Base-by-base conservation (phyloP, 2,888 invertebrate species). In the Ditula angustiorana region DNA sequence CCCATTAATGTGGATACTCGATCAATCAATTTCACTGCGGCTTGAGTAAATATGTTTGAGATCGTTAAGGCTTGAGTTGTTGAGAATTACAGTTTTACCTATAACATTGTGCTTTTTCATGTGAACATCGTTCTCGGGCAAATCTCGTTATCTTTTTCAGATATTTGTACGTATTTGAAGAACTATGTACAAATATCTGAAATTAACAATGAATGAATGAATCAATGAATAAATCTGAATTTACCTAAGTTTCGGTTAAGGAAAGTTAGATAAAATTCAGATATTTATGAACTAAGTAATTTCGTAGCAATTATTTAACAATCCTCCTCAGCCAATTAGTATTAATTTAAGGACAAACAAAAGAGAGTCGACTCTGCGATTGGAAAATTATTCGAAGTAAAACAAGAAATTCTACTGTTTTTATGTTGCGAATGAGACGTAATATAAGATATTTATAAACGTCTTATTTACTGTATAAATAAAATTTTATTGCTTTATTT, bases 21-120 rank as follows among this genome's bases (percentile, higher is more conserved):
- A 62, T 62, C 61, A 56, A 62, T 62, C 61, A 62, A 55, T 62
- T 62, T 56, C 35, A 47, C 21, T 33, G 30, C 5, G 52, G 37
- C 23, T 62, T 28, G 13, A 49, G 33, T 49, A n/a, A n/a, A n/a
- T n/a, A 19, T 21, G 30, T 52, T 52, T 21, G 30, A 21, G 52
- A 30, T 52, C 52, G 30, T 52, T 52, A 33, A 13, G 26, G 52
- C 52, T 10, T 8, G 52, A 52, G 52, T 33, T 33, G 11, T 28
- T 49, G 26, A n/a, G 13, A 30, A 30, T 19, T 52, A 33, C 19
- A 21, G 10, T 10, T 24, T 5, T 30, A 33, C 33, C n/a, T 33
- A 33, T 33, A 33, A n/a, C 33, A 10, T 30, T 33, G n/a, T n/a
- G 33, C 5, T 13, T 11, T n/a, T 33, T n/a, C 33, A 7, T 33